A percentile compares a stretch with the other conserved stretches of the same genome.
Evolutionary conservation across 2,113 vertebrate genomes (phyloP).

Genomic region (Polyodon spathula): DNA sequence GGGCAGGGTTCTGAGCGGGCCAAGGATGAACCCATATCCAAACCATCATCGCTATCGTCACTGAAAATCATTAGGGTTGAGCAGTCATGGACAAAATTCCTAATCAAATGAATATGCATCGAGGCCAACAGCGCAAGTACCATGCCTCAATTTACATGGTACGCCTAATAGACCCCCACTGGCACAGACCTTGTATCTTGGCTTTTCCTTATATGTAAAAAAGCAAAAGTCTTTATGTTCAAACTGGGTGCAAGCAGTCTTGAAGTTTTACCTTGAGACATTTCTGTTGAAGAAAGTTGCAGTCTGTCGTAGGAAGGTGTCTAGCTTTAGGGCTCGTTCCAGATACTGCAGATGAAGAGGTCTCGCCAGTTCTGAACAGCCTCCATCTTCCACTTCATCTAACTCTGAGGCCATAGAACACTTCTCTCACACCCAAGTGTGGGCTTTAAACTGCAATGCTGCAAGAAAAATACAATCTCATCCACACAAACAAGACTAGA

Average conservation of each 20-base stretch:
- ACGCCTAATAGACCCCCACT: no score
- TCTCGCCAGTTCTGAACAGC: conserved; percentile 83
- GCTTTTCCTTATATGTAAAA: no score
- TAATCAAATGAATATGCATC: no score
- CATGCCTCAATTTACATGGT: background rate
- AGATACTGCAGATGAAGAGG: conserved; percentile 93
- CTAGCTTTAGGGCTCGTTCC: conserved; percentile 84
- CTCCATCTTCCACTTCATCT: conserved; percentile 70
- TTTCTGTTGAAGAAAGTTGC: conserved; percentile 80
- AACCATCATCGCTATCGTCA: conserved; percentile 81
- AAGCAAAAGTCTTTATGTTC: no score
- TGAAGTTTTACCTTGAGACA: conserved; percentile 79
- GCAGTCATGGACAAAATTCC: no score
- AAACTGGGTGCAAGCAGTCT: no score
- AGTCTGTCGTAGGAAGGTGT: conserved; percentile 83
- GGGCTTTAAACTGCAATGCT: conserved; percentile 57
- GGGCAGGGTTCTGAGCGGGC: conserved; percentile 59
- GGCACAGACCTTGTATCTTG: no score
- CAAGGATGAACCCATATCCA: conserved; percentile 76
- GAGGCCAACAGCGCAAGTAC: conserved; percentile 21
- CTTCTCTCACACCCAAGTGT: conserved; percentile 61
- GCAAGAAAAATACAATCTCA: conserved; percentile 14
- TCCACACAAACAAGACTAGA: no score
- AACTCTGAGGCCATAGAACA: conserved; percentile 92
- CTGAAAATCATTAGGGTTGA: no score